Evolutionary conservation across 1,140 invertebrate species (phyloP).

Genomic region (Bombus sibiricus): DNA sequence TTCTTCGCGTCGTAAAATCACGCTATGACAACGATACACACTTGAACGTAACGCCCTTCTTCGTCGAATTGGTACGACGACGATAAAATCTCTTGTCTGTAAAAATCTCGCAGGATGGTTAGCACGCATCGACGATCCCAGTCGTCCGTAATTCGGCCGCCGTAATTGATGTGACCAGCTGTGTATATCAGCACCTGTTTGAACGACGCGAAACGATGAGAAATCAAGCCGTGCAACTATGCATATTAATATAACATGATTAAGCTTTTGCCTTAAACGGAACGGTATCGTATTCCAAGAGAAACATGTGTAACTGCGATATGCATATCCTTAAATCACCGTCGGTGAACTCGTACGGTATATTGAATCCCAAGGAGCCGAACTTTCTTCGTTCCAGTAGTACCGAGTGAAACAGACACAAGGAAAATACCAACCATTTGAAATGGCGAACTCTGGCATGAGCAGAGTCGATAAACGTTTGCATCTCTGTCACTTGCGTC

Average conservation of each 20-base stretch:
- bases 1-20: no score
- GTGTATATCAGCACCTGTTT: slow-evolving; percentile 85
- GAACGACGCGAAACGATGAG: no score
- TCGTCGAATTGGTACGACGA: slow-evolving; percentile 86
- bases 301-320: slow-evolving; percentile 87
- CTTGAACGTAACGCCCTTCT: slow-evolving; percentile 85
- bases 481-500: slow-evolving; percentile 82
- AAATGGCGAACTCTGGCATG: slow-evolving; percentile 84
- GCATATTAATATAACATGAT: rapidly evolving
- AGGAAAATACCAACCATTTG: slow-evolving; percentile 86
- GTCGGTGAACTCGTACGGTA: slow-evolving; percentile 90
- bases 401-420: slow-evolving; percentile 89
- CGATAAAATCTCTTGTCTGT: slow-evolving; percentile 84
- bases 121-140: slow-evolving; percentile 91
- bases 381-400: slow-evolving; percentile 88
- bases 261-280: slow-evolving; percentile 84
- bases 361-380: slow-evolving; percentile 89
- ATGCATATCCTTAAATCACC: slow-evolving; percentile 89
- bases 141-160: slow-evolving; percentile 92
- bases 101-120: slow-evolving; percentile 89
- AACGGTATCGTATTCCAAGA: slow-evolving; percentile 85
- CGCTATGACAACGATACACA: slow-evolving; percentile 48
- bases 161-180: slow-evolving; percentile 93
- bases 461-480: slow-evolving; percentile 83
- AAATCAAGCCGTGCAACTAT: no score